These are phyloP conservation scores for Catocala fraxini DNA, from an alignment of 2,888 invertebrate species.

Conservation along the genomic window DNA sequence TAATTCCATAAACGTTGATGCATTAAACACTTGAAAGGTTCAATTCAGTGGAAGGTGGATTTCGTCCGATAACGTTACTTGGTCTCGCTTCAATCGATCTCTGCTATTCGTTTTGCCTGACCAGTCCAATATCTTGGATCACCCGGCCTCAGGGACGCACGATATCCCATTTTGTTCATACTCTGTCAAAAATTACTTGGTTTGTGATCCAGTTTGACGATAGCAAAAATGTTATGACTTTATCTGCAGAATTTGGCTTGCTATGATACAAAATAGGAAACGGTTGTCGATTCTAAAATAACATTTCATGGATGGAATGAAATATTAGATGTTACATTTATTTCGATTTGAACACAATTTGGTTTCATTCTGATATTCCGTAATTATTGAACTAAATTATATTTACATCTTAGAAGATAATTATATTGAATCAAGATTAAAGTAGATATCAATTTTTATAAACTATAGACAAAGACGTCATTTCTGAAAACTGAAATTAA, in stretches of 20 bases:
- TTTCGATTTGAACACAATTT: too few relatives aligned
- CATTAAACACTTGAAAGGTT: constrained; percentile 42
- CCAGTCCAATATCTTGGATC: constrained; percentile 73
- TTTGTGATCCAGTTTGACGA: constrained; percentile 63
- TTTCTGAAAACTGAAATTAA: too few relatives aligned
- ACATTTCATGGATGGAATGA: too few relatives aligned
- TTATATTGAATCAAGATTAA: too few relatives aligned
- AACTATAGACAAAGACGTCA: too few relatives aligned
- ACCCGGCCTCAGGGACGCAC: constrained; percentile 65
- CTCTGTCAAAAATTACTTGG: constrained; percentile 74
- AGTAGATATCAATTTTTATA: too few relatives aligned
- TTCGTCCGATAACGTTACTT: constrained; percentile 51
- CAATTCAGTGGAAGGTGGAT: constrained; percentile 53
- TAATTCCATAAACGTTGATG: constrained; percentile 36
- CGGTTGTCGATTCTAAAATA: not conserved
- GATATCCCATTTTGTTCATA: constrained; percentile 73
- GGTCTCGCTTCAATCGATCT: constrained; percentile 50
- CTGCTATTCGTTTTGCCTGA: constrained; percentile 63
- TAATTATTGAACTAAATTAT: too few relatives aligned
- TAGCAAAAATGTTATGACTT: constrained; percentile 71
- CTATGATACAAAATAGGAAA: constrained; percentile 35
- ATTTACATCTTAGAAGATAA: too few relatives aligned
- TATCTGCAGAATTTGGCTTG: constrained; percentile 47
- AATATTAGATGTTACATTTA: too few relatives aligned
- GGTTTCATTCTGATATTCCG: too few relatives aligned